Base-by-base conservation (phyloP, 53 echinoderm and acorn worm genomes). In the Arbacia lixula region DNA sequence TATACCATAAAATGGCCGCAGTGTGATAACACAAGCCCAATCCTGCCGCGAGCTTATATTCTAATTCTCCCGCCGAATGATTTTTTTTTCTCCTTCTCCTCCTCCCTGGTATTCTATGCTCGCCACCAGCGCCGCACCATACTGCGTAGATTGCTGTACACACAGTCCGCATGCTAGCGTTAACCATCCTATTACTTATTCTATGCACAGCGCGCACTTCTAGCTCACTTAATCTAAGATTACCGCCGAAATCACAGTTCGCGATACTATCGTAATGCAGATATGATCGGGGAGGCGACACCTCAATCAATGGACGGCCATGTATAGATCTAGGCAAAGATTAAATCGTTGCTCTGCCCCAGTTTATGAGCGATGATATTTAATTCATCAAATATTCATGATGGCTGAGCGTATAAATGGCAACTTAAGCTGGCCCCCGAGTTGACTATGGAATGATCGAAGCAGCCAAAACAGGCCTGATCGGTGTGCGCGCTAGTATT, bases 311-410 rank as follows among this genome's bases (percentile, higher is more conserved):
- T 36, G 37, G 38, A 19, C 26, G 21, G 40, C 21, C 25, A 25
- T 68, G 4, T 36, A 36, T n/a, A 39, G 24, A 46, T 10, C 20
- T 36, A n/a, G 68, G 68, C 11, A 41, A 68, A 12, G 37, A 68
- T 38, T 36, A 39, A 25, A 14, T 14, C 14, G 8, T 10, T 46
- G 46, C 46, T 14, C 46, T 46, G 24, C 36, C 68, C 68, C 68
- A 68, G 68, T 68, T 68, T 38, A 68, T 36, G 68, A 68, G 40
- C 41, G 17, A 39, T 24, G 68, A 39, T 68, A 68, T 39, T 68
- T 41, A 38, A 40, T 68, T 68, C 68, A 68, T 68, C 68, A 68
- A 68, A 68, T 38, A 68, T 68, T 68, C 68, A 68, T 40, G 37
- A 39, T 36, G 11, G 25, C 25, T 68, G 68, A 68, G 68, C 25